Percentiles rank a stretch among this genome's conserved stretches.
Evolutionary conservation across 2,888 invertebrate genomes (phyloP).

Genomic region (Nomada fabriciana): DNA sequence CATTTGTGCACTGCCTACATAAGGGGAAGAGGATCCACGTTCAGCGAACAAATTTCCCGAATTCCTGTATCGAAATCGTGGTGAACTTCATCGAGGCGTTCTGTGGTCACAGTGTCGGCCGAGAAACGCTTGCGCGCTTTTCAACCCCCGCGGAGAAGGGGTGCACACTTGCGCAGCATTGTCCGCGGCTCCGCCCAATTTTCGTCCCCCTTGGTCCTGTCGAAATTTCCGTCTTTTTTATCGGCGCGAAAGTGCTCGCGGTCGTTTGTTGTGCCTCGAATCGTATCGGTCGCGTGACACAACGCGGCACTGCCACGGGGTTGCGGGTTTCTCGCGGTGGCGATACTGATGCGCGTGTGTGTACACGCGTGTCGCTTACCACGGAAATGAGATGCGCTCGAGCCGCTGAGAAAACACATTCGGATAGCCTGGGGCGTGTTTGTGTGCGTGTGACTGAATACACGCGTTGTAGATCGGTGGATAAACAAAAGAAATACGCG

Average conservation of each 20-base stretch:
- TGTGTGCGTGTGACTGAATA: background rate
- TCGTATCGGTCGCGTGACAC: conserved; percentile 30
- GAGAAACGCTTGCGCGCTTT: conserved; percentile 49
- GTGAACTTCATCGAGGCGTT: too few species aligned
- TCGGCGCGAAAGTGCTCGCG: conserved; percentile 9
- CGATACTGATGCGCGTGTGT: background rate
- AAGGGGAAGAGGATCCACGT: too few species aligned
- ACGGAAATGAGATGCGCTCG: conserved; percentile 33
- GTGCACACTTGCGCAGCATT: conserved; percentile 29
- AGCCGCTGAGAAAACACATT: conserved; percentile 1
- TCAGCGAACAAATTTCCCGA: too few species aligned
- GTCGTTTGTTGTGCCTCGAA: background rate
- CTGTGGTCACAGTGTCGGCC: background rate
- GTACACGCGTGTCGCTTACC: background rate
- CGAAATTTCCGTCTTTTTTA: conserved; percentile 3
- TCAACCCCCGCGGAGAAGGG: background rate
- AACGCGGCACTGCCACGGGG: background rate
- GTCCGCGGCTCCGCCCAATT: conserved; percentile 47
- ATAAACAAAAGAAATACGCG: conserved; percentile 38
- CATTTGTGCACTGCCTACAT: too few species aligned
- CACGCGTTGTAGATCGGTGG: conserved; percentile 27
- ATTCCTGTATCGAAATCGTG: background rate
- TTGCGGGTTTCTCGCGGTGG: background rate
- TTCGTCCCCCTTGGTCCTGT: conserved; percentile 9
- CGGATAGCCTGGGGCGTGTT: background rate